These are phyloP conservation scores for Pegea sp. DNA, from an alignment of 23 tunicate genomes.

Conservation along the genomic window DNA sequence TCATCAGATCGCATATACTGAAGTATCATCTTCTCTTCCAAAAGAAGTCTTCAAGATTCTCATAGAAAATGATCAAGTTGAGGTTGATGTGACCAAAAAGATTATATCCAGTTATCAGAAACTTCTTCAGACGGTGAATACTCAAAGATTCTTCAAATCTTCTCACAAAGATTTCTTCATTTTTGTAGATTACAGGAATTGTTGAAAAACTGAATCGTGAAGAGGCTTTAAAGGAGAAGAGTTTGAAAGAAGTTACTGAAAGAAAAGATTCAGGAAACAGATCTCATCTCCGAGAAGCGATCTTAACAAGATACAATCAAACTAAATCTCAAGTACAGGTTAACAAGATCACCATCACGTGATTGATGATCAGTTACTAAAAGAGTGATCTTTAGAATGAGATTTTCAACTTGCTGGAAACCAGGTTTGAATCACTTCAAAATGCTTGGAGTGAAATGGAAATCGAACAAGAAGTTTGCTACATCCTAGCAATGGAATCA, in stretches of 20 bases:
- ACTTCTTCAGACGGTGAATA: constrained; percentile 49
- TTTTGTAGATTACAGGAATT: constrained; percentile 24
- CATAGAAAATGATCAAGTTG: constrained; percentile 48
- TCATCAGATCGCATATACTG: constrained; percentile 17
- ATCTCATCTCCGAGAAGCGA: constrained; percentile 24
- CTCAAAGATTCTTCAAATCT: not conserved
- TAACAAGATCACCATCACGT: no score
- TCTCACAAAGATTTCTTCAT: not conserved
- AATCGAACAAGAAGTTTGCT: constrained; percentile 23
- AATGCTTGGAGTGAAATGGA: constrained; percentile 35
- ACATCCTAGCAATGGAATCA: constrained; percentile 30
- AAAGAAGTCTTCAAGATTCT: constrained; percentile 55
- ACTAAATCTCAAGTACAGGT: constrained; percentile 60
- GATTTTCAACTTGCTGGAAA: constrained; percentile 26
- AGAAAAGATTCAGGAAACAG: constrained; percentile 28
- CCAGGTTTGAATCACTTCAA: constrained; percentile 28
- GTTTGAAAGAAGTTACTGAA: constrained; percentile 27
- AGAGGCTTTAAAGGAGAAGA: constrained; percentile 32
- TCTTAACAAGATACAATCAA: constrained; percentile 40
- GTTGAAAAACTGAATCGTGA: constrained; percentile 55
- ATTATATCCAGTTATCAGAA: constrained; percentile 35
- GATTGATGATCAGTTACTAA: no score
- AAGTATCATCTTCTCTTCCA: constrained; percentile 51
- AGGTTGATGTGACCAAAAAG: constrained; percentile 31
- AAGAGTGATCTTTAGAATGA: constrained; percentile 21